Base-by-base conservation (phyloP, 1,140 invertebrate genomes). In the Saccostrea glomerata region DNA sequence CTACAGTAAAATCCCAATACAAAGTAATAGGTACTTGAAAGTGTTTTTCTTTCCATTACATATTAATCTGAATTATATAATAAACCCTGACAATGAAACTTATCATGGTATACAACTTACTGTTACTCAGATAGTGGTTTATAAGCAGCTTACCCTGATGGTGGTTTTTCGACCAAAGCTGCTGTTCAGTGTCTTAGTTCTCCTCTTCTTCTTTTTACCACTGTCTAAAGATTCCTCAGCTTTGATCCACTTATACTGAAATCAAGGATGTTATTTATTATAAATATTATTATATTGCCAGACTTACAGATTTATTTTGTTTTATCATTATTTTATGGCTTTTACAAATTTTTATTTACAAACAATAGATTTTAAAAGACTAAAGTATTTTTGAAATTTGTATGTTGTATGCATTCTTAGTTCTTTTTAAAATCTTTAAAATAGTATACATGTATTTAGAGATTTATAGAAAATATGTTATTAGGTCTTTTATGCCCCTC, bases 161-260 rank as follows among this genome's bases (percentile, higher is more conserved):
- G 92, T 92, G n/a, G 93, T 93, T 89, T 93, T 94, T 77, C 92
- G 91, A 20, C 92, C 93, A 87, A 93, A 92, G 54, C 93, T 93
- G 58, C 89, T 90, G 87, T 94, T 93, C 1, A 94, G 91, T 20
- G 92, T 92, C 66, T 92, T 93, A 4, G 93, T 94, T 47, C 92
- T 89, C 56, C 91, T 63, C 85, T 88, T 92, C 20, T 87, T 73
- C 58, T 58, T 83, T 55, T 88, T 87, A 11, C 70, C 77, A 15
- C 87, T 86, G 47, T 94, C 92, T 77, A 90, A 56, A 3, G 87
- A 89, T 23, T 92, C 91, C 40, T 93, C 93, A 1, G 92, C 92
- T 85, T 93, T 92, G 13, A 94, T 93, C 94, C 94, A 94, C 87
- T 94, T 93, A 86, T 93, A 94, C 94, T 94, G 89, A 66, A 91